A percentile compares a stretch with the other conserved stretches of the same genome.
phyloP scores from a whole-genome alignment of 92 coral and sea anemone species.

The Heteractis magnifica region DNA sequence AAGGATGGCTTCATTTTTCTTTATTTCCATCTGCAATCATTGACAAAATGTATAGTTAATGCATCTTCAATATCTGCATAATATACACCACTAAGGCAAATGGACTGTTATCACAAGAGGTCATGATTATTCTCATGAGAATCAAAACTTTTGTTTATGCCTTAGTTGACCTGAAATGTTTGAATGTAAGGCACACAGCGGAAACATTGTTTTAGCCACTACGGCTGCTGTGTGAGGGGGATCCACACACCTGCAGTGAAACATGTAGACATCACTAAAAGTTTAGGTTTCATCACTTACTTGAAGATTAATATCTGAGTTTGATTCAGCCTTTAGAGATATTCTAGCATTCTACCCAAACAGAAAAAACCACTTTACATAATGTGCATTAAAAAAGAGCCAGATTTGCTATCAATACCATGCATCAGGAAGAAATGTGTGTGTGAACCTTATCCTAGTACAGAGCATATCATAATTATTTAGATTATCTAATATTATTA shows the following conservation, averaged over 20 bases:
- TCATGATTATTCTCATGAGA: no score
- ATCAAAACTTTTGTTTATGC: no score
- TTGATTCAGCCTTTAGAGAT: constrained; percentile 22
- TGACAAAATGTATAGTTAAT: neutral
- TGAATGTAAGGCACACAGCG: no score
- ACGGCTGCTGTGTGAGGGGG: no score
- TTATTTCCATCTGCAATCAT: constrained; percentile 48
- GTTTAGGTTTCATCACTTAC: neutral
- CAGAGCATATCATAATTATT: no score
- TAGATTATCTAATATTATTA: no score
- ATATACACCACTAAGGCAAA: no score
- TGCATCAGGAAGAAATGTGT: neutral
- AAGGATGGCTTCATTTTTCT: constrained; percentile 64
- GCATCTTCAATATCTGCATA: neutral
- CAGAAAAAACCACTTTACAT: neutral
- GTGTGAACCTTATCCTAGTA: neutral
- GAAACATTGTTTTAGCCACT: no score
- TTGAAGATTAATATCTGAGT: constrained; percentile 9
- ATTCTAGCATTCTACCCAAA: constrained; percentile 18
- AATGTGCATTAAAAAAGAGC: neutral
- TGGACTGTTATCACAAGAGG: no score
- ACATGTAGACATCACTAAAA: neutral
- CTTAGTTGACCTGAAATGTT: no score
- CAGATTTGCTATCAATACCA: neutral
- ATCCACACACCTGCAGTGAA: no score